Evolutionary conservation across 1,140 invertebrate species (phyloP).

Genomic region (Pemphigus obesinymphae): DNA sequence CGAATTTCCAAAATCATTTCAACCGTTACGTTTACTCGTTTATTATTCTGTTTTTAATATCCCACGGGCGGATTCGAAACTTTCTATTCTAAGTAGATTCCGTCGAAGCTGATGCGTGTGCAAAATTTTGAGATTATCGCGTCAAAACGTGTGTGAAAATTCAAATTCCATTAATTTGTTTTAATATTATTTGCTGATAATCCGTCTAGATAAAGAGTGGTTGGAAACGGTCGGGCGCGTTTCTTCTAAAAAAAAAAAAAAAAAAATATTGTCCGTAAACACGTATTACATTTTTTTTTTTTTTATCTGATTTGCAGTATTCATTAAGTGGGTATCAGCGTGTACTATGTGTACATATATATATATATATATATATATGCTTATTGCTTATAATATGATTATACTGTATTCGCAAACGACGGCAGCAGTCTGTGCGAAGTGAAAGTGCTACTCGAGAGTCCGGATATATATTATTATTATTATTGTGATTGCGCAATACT

Average conservation of each 20-base stretch:
- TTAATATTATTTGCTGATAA: slow-evolving; percentile 20
- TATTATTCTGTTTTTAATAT: background rate
- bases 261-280: background rate
- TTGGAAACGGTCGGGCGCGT: slow-evolving; percentile 1
- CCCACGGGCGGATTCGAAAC: slow-evolving; percentile 10
- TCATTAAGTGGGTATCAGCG: slow-evolving; percentile 2
- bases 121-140: slow-evolving; percentile 17
- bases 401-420: background rate
- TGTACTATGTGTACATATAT: background rate
- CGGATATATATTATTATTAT: slow-evolving; percentile 21
- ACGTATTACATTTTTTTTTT: slow-evolving; percentile 9
- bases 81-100: slow-evolving; percentile 14
- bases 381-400: slow-evolving; percentile 9
- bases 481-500: slow-evolving; percentile 23
- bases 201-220: background rate
- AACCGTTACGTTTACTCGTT: background rate
- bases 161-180: slow-evolving; percentile 2
- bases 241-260: background rate
- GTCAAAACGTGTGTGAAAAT: slow-evolving; percentile 12
- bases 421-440: background rate
- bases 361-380: background rate
- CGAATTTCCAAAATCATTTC: background rate
- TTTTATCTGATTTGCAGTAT: slow-evolving; percentile 1
- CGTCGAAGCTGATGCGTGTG: background rate
- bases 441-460: slow-evolving; percentile 28